phyloP scores from a whole-genome alignment of 2,113 vertebrate genomes.

The Odocoileus hemionus region DNA sequence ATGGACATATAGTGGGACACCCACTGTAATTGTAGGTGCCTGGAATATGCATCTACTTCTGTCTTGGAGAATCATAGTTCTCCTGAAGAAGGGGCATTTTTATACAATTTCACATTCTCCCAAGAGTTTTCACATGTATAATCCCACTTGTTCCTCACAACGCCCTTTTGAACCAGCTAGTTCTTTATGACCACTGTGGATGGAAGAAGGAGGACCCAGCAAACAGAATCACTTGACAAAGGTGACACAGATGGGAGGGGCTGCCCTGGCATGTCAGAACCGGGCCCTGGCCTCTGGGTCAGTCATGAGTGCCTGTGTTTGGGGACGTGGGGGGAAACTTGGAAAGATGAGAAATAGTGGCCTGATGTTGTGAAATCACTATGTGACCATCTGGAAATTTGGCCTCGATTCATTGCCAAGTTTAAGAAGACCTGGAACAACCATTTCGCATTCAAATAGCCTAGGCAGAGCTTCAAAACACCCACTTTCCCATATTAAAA shows the following conservation, averaged over 20 bases:
- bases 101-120: background rate
- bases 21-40: background rate
- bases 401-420: conserved; percentile 65
- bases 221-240: background rate
- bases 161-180: background rate
- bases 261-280: background rate
- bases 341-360: conserved; percentile 51
- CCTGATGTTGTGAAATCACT: conserved; percentile 59
- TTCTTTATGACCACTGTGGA: background rate
- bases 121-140: background rate
- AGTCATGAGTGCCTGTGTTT: background rate
- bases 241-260: background rate
- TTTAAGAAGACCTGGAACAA: conserved; percentile 69
- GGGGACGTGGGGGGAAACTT: conserved; percentile 15
- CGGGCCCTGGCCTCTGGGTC: background rate
- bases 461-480: conserved; percentile 53
- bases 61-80: background rate
- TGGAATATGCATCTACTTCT: background rate
- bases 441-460: conserved; percentile 50
- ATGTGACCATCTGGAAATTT: conserved; percentile 71
- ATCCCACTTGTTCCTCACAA: background rate
- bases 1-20: background rate
- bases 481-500: conserved; percentile 29
- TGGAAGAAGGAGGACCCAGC: background rate
- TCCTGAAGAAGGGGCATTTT: background rate